These are phyloP conservation scores for Phrynosoma platyrhinos DNA, from an alignment of 2,113 vertebrate species.

Conservation along the genomic window DNA sequence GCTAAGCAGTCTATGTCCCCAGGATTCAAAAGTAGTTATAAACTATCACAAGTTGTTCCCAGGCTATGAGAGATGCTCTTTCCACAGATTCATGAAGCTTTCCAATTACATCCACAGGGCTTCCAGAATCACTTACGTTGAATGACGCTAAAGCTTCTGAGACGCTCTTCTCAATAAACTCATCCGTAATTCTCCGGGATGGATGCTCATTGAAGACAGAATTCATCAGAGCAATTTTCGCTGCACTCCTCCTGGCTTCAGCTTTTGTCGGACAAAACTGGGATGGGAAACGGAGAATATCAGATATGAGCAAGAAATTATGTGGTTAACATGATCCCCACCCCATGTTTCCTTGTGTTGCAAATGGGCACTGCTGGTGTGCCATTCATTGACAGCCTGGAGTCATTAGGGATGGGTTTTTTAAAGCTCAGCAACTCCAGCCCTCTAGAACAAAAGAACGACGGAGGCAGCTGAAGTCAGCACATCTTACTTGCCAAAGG, in stretches of 20 bases:
- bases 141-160: slow-evolving; percentile 93
- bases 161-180: slow-evolving; percentile 98
- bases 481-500: slow-evolving; percentile 30
- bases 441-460: slow-evolving; percentile 36
- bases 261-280: slow-evolving; percentile 99
- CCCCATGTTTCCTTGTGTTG: rapidly evolving
- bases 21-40: no score
- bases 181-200: slow-evolving; percentile 93
- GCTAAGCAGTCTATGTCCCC: no score
- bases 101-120: rapidly evolving
- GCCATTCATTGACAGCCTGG: slow-evolving; percentile 57
- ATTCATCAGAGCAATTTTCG: slow-evolving; percentile 98
- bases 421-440: slow-evolving; percentile 35
- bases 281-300: neutral
- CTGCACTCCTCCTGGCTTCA: slow-evolving; percentile 91
- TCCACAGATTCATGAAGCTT: no score
- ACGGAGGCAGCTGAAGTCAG: slow-evolving; percentile 61
- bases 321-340: neutral
- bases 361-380: neutral
- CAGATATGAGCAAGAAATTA: rapidly evolving
- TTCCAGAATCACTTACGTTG: slow-evolving; percentile 83
- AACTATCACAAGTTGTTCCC: no score
- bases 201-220: slow-evolving; percentile 98
- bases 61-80: no score
- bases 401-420: slow-evolving; percentile 54